Percentiles rank a stretch among this genome's conserved stretches.
Evolutionary conservation across 92 coral and sea anemone genomes (phyloP).

Genomic region (Virgularia gustaviana): DNA sequence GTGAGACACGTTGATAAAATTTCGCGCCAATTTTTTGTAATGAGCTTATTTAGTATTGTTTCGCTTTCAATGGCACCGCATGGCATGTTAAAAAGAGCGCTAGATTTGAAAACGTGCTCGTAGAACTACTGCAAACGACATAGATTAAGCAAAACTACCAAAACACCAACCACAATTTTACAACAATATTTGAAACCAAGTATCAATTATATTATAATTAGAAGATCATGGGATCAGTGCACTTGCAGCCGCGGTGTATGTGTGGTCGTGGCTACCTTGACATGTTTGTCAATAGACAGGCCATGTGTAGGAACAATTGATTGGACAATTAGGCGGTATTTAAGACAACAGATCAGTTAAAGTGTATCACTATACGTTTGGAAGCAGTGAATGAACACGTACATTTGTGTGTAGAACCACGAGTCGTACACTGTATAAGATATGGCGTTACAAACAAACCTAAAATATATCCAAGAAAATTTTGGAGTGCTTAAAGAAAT

Average conservation of each 20-base stretch:
- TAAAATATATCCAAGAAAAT: background rate
- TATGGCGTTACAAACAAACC: background rate
- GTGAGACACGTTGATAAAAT: too few relatives aligned
- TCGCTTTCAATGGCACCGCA: conserved; percentile 12
- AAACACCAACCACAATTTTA: too few relatives aligned
- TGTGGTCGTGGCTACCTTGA: conserved; percentile 9
- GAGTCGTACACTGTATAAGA: too few relatives aligned
- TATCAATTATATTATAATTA: too few relatives aligned
- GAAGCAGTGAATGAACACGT: too few relatives aligned
- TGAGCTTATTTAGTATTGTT: conserved; percentile 21
- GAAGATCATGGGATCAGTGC: background rate
- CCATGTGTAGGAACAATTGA: conserved; percentile 30
- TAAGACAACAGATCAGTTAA: conserved; percentile 3
- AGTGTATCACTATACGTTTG: background rate
- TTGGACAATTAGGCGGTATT: conserved; percentile 5
- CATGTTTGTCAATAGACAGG: conserved; percentile 2
- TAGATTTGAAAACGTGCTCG: conserved; percentile 33
- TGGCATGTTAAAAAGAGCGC: conserved; percentile 30
- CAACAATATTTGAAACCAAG: background rate
- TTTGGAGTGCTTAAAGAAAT: conserved; percentile 15
- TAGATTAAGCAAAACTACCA: too few relatives aligned
- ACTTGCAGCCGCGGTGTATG: background rate
- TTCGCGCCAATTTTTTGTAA: background rate
- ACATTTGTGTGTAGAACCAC: too few relatives aligned
- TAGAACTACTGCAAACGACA: too few relatives aligned